Evolutionary conservation across 2,888 invertebrate genomes (phyloP), one percentile per base, ranked within the genome.

Genomic region (Siphonodentalium dalli): DNA sequence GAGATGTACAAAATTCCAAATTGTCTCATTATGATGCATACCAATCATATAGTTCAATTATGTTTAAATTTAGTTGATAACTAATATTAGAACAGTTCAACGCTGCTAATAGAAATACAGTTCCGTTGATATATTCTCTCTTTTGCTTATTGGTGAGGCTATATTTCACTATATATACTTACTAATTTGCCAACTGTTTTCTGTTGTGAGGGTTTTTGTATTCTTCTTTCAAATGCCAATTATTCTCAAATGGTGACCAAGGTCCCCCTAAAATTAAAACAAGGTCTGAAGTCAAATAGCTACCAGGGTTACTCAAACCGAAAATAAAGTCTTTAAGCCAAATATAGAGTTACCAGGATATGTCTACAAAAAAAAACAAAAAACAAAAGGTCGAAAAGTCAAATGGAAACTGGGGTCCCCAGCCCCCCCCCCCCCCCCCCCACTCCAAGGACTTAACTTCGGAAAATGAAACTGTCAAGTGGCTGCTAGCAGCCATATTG

Each of bases 241-340:
- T 91, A 79, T 94, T 93, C 82, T 95, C 91, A 85, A 98, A 98
- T 5, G 94, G 94, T 51, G 95, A 91, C 88, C 93, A 93, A 0
- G 94, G 95, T 62, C 94, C 92, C 86, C 90, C 90, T 91, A 73
- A 45, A 71, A 71, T 60, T 61, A 54, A 66, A 35, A 59, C 40
- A 37, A 37, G 44, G 20, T 33, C 21, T 29, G 6, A 9, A 15
- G 6, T 37, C 5, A 3, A 33, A 20, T 2, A 26, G 9, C 13
- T 42, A 31, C 28, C 18, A 27, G 13, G 18, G 21, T 23, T 20
- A 41, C 33, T 34, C 3, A 42, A 7, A 5, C 23, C 15, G 18
- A 5, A 35, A 6, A 27, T 9, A 21, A 2, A 26, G 11, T 5
- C 23, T 15, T n/a, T 4, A 35, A 21, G 4, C 37, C 20, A 35